These are phyloP conservation scores for Folsomia manolachei DNA, from an alignment of 2,888 invertebrate species.

Conservation along the genomic window DNA sequence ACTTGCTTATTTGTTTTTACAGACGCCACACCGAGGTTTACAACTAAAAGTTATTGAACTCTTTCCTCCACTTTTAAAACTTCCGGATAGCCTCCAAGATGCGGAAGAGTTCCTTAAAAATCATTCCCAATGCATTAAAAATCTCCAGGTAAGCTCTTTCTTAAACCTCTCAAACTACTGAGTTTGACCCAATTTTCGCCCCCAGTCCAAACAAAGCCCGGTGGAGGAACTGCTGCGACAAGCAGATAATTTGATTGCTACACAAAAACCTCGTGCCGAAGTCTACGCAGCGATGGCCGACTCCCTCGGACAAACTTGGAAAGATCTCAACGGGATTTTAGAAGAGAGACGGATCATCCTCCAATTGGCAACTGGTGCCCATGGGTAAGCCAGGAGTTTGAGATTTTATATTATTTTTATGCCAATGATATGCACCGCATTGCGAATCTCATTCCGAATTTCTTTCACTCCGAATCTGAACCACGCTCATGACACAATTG, in stretches of 20 bases:
- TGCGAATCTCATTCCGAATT: no score
- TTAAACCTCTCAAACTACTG: background rate
- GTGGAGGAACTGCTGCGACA: slow-evolving; percentile 80
- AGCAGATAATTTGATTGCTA: slow-evolving; percentile 79
- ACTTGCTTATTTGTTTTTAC: no score
- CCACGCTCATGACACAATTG: no score
- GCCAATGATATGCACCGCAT: no score
- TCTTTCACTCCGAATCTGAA: no score
- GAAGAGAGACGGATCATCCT: slow-evolving; percentile 54
- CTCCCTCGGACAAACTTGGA: slow-evolving; percentile 55
- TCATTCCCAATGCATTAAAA: slow-evolving; percentile 77
- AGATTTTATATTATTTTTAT: no score
- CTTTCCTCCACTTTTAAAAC: slow-evolving; percentile 74
- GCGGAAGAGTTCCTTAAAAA: slow-evolving; percentile 71
- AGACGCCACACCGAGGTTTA: slow-evolving; percentile 54
- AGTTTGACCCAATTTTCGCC: background rate
- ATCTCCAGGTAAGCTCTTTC: slow-evolving; percentile 66
- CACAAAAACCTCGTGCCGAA: slow-evolving; percentile 66
- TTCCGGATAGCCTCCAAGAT: slow-evolving; percentile 68
- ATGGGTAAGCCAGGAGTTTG: slow-evolving; percentile 25
- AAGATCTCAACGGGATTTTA: slow-evolving; percentile 59
- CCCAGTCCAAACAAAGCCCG: slow-evolving; percentile 78
- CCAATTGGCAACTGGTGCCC: slow-evolving; percentile 34
- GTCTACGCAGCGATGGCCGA: slow-evolving; percentile 88
- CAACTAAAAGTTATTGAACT: slow-evolving; percentile 81